phyloP scores from a whole-genome alignment of 2,888 invertebrate genomes.

The Tiliacea aurago region DNA sequence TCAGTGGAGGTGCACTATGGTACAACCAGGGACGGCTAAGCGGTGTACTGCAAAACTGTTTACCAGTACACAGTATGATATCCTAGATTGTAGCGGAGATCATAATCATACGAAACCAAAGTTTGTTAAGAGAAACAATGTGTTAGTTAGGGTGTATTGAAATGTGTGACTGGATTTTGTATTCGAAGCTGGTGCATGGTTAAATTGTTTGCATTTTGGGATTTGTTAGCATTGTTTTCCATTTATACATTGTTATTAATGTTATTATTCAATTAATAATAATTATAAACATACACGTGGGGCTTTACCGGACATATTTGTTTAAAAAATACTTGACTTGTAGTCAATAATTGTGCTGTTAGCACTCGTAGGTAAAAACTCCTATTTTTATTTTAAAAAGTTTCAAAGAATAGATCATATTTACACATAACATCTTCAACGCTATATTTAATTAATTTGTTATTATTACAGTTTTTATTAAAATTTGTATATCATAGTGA shows the following conservation, averaged over 20 bases:
- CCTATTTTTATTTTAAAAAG: background rate
- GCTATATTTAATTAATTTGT: slow-evolving; percentile 7
- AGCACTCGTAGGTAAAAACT: slow-evolving; percentile 3
- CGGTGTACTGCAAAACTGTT: slow-evolving; percentile 77
- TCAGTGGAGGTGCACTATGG: slow-evolving; percentile 82
- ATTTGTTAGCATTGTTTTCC: background rate
- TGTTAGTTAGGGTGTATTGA: slow-evolving; percentile 68
- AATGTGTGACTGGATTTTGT: background rate
- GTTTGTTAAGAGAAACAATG: slow-evolving; percentile 71
- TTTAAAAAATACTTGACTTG: background rate
- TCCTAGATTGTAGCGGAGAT: slow-evolving; percentile 66
- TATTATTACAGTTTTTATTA: background rate
- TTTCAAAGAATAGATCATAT: slow-evolving; percentile 1
- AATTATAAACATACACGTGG: background rate
- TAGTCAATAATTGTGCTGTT: slow-evolving; percentile 19
- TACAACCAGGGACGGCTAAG: slow-evolving; percentile 72
- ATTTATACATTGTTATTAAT: background rate
- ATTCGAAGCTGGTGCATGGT: background rate
- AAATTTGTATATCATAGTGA: background rate
- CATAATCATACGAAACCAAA: slow-evolving; percentile 76
- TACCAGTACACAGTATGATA: slow-evolving; percentile 69
- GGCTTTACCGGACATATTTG: background rate
- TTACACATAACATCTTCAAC: slow-evolving; percentile 8
- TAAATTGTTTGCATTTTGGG: background rate
- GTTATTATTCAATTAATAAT: background rate